A percentile compares a stretch with the other conserved stretches of the same genome.
Evolutionary conservation across 92 coral and sea anemone genomes (phyloP).

Genomic region (Porites lobata): DNA sequence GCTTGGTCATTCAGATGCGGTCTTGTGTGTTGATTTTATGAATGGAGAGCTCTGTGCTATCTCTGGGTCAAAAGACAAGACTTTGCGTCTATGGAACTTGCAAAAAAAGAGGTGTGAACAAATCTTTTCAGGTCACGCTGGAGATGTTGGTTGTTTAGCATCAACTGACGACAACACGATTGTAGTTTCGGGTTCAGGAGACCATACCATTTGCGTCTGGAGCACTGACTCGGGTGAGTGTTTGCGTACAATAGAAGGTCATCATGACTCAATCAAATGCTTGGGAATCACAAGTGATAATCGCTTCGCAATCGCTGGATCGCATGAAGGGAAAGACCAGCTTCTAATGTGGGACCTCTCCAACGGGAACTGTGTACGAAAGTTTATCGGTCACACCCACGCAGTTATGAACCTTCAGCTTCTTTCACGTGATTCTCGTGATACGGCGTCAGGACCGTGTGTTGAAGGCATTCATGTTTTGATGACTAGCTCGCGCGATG

Average conservation of each 20-base stretch:
- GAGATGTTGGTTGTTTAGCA: conserved; percentile 75
- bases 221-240: conserved; percentile 45
- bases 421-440: conserved; percentile 30
- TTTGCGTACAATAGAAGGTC: conserved; percentile 63
- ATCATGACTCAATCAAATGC: conserved; percentile 79
- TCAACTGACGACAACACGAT: conserved; percentile 58
- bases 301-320: conserved; percentile 83
- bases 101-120: conserved; percentile 52
- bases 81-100: conserved; percentile 78
- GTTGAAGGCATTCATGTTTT: conserved; percentile 22
- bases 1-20: conserved; percentile 73
- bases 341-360: conserved; percentile 83
- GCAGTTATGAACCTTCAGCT: conserved; percentile 81
- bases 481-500: conserved; percentile 88
- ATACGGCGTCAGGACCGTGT: background rate
- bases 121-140: conserved; percentile 73
- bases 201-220: conserved; percentile 80
- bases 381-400: conserved; percentile 79
- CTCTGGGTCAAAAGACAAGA: conserved; percentile 85
- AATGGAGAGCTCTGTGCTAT: conserved; percentile 60
- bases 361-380: conserved; percentile 68
- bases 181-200: conserved; percentile 83
- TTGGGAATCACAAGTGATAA: conserved; percentile 74
- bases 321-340: conserved; percentile 84
- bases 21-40: conserved; percentile 56